These are phyloP conservation scores for Microtus richardsoni DNA, from an alignment of 2,113 vertebrate species.

Conservation along the genomic window DNA sequence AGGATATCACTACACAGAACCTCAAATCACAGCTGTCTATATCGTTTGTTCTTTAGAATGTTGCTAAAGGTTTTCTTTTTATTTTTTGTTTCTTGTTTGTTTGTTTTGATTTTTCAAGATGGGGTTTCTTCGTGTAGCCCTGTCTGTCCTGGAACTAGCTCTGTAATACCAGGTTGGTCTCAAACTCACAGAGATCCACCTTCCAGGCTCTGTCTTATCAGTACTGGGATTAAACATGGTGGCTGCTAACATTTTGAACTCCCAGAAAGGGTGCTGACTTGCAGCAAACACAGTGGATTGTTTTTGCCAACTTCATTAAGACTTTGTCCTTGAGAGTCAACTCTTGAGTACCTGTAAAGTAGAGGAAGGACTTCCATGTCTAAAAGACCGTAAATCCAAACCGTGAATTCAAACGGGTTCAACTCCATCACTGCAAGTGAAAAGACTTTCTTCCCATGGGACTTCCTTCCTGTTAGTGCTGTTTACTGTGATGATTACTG, in stretches of 20 bases:
- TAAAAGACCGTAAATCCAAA: slow-evolving; percentile 48
- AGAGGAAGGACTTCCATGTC: slow-evolving; percentile 9
- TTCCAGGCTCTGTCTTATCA: not conserved
- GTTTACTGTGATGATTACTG: slow-evolving; percentile 63
- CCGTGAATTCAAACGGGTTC: not conserved
- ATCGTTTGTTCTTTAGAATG: not conserved
- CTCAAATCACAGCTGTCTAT: not conserved
- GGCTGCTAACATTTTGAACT: not conserved
- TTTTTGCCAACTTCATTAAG: not conserved
- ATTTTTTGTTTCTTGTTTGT: not conserved
- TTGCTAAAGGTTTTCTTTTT: not conserved
- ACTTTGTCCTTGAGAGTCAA: not conserved
- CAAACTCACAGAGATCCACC: not conserved
- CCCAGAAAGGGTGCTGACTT: not conserved
- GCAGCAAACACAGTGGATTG: not conserved
- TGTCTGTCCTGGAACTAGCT: not conserved
- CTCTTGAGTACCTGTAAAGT: slow-evolving; percentile 10
- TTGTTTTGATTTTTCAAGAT: not conserved
- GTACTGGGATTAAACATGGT: not conserved
- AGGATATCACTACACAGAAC: not conserved
- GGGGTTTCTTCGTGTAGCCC: not conserved
- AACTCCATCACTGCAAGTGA: not conserved
- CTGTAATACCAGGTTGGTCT: not conserved
- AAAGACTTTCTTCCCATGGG: slow-evolving; percentile 72
- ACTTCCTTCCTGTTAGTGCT: slow-evolving; percentile 69